Percentiles rank a stretch among this genome's conserved stretches.
These are phyloP conservation scores for zebrafish (Danio rerio) DNA, from an alignment of 2,113 vertebrate genomes.

Conservation along the genomic window GRCz12tu NC_133184.1:22609001-22609500, in stretches of 20 bases:
- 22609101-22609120: not conserved
- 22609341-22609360: no score
- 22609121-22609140: not conserved
- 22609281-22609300: no score
- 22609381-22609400: not conserved
- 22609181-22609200: not conserved
- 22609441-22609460: not conserved
- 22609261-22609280: no score
- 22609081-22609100: not conserved
- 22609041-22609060: conserved; percentile 10
- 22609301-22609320: no score
- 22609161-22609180: not conserved
- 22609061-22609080: not conserved
- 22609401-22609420: not conserved
- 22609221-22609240: no score
- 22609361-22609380: not conserved
- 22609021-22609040: conserved; percentile 39
- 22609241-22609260: no score
- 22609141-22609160: conserved; percentile 8
- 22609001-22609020: conserved; percentile 23
- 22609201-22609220: not conserved
- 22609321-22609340: no score
- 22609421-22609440: not conserved
- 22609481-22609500: no score
- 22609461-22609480: no score